These are phyloP conservation scores for Anabas testudineus DNA, from an alignment of 2,797 vertebrate genomes.

Conservation along the genomic window DNA sequence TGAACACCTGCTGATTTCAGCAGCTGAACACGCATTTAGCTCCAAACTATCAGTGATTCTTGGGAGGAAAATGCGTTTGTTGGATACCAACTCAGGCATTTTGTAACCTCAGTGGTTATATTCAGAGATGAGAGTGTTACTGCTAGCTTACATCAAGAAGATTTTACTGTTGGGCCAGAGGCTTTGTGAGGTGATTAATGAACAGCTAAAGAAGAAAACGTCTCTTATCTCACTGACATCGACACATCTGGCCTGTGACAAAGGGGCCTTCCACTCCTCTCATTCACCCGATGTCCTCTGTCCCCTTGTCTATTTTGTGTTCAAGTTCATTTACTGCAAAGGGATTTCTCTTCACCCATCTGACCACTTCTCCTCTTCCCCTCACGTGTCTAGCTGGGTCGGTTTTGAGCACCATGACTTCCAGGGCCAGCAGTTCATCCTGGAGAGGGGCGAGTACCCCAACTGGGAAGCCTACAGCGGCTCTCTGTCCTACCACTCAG, in stretches of 20 bases:
- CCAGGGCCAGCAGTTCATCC: conserved; percentile 81
- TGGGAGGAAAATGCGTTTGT: neutral
- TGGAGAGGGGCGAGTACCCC: conserved; percentile 80
- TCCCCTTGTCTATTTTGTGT: conserved; percentile 7
- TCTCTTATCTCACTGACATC: no score
- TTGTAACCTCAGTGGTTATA: neutral
- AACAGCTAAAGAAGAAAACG: no score
- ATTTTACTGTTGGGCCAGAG: no score
- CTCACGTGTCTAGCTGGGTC: conserved; percentile 68
- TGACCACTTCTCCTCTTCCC: conserved; percentile 5
- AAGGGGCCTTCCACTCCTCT: no score
- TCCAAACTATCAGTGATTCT: neutral
- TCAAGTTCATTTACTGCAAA: conserved; percentile 9
- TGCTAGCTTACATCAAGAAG: no score
- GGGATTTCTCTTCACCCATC: neutral
- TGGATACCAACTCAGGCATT: neutral
- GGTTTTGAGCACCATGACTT: conserved; percentile 79
- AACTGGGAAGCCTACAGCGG: conserved; percentile 78
- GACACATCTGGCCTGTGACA: no score
- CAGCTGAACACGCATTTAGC: neutral
- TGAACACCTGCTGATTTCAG: conserved; percentile 21
- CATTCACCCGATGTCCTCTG: neutral
- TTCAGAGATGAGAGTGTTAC: no score
- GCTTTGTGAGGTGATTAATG: no score
- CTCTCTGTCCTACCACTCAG: conserved; percentile 74